A percentile compares a stretch with the other conserved stretches of the same genome.
These are phyloP conservation scores for Idaea dimidiata DNA, from an alignment of 2,888 invertebrate genomes.

Conservation along the genomic window DNA sequence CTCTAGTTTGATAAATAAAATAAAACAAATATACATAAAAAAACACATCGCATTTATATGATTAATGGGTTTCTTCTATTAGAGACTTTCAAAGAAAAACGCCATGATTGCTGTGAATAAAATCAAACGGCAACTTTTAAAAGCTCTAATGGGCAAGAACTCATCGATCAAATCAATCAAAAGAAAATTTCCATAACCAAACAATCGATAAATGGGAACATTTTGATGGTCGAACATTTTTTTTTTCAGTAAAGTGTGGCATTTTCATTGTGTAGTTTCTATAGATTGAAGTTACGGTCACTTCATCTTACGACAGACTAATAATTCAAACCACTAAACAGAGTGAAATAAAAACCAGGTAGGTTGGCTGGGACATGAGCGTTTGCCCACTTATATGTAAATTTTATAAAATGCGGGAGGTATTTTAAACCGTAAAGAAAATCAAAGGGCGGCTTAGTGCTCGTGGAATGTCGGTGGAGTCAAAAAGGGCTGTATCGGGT, in stretches of 20 bases:
- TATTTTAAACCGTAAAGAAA: slow-evolving; percentile 58
- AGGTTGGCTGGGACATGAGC: slow-evolving; percentile 14
- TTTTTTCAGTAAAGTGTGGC: slow-evolving; percentile 46
- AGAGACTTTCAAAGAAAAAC: slow-evolving; percentile 58
- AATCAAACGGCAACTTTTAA: slow-evolving; percentile 75
- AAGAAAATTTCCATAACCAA: slow-evolving; percentile 70
- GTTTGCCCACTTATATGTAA: slow-evolving; percentile 37
- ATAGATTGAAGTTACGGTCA: slow-evolving; percentile 41
- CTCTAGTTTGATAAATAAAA: slow-evolving; percentile 45
- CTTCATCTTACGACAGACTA: slow-evolving; percentile 39
- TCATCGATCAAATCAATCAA: slow-evolving; percentile 74
- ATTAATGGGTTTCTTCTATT: slow-evolving; percentile 57
- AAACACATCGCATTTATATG: slow-evolving; percentile 53
- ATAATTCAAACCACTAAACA: slow-evolving; percentile 39
- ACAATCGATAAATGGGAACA: slow-evolving; percentile 63
- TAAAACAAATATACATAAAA: slow-evolving; percentile 48
- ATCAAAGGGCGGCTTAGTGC: slow-evolving; percentile 65
- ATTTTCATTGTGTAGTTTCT: slow-evolving; percentile 44
- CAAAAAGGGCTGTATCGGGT: slow-evolving; percentile 67
- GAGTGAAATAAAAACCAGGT: slow-evolving; percentile 29
- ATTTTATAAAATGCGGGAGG: slow-evolving; percentile 48
- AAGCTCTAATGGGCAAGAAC: slow-evolving; percentile 75
- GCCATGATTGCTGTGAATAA: slow-evolving; percentile 68
- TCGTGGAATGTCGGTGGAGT: slow-evolving; percentile 66
- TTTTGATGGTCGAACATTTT: slow-evolving; percentile 54